These are phyloP conservation scores for Sisor rabdophorus DNA, from an alignment of 2,113 vertebrate genomes.

Conservation along the genomic window DNA sequence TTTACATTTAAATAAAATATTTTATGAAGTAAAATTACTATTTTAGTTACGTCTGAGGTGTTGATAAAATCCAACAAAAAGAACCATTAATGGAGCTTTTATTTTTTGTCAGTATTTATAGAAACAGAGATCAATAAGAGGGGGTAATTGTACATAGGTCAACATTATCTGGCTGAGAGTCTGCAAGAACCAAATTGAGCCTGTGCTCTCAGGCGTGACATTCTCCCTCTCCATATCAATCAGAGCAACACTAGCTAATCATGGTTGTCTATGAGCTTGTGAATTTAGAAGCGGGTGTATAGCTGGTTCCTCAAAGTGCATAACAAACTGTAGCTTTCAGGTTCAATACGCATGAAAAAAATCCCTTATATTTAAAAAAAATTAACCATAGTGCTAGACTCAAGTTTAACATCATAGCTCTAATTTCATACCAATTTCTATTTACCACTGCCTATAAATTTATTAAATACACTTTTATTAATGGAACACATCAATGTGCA, in stretches of 20 bases:
- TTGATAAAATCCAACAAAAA: not conserved
- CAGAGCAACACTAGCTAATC: not conserved
- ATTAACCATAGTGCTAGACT: too few species aligned
- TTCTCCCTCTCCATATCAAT: not conserved
- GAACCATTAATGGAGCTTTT: not conserved
- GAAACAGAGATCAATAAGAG: slow-evolving; percentile 1
- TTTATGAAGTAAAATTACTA: too few species aligned
- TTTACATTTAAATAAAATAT: not conserved
- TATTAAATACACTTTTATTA: too few species aligned
- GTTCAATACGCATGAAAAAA: too few species aligned
- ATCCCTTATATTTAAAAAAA: too few species aligned
- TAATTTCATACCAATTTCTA: too few species aligned
- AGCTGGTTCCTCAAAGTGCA: not conserved
- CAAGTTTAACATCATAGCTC: too few species aligned
- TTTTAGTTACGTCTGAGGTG: too few species aligned
- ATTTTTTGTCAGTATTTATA: not conserved
- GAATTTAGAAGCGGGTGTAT: not conserved
- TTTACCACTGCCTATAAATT: too few species aligned
- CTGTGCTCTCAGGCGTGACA: not conserved
- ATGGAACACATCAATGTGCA: too few species aligned
- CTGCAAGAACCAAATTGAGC: not conserved
- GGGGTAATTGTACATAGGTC: not conserved
- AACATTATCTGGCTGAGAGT: not conserved
- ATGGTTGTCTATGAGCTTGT: not conserved
- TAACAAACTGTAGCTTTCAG: too few species aligned